Base-by-base conservation (phyloP, 2,113 vertebrate species). In the Scophthalmus maximus region DNA sequence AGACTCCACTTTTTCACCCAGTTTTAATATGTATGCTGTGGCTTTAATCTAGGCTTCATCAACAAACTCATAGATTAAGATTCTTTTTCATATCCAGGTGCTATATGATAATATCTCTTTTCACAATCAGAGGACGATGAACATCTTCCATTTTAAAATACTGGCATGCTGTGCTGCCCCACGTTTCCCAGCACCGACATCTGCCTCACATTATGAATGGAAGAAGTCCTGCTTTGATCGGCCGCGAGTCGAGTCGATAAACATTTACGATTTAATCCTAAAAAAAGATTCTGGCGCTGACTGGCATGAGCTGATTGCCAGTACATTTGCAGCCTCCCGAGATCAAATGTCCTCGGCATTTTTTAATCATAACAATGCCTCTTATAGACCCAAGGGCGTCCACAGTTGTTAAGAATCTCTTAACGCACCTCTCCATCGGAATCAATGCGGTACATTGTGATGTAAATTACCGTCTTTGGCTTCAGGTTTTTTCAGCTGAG, bases 381-480 rank as follows among this genome's bases (percentile, higher is more conserved):
- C 55, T 73, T 47, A 59, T 25, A 62, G 78, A 80, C 78, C 80
- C 30, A 47, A 68, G 82, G 84, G 60, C 55, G 32, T 86, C 69
- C 59, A 53, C 11, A 55, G 70, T 66, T 77, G 81, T 90, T 86
- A 76, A 85, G 74, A 71, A 84, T 85, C 82, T 83, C 78, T 85
- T 86, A 85, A 89, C 79, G 68, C 82, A 81, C 73, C 76, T 82
- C 85, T 71, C 72, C 61, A 76, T 87, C 79, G 75, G 78, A 88
- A 91, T 89, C 89, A 82, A 72, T 88, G 90, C 1, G 49, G 44
- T 61, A 81, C 86, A 84, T 89, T 90, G 83, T 86, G 80, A 88
- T 89, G 85, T 85, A 88, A 87, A 87, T 92, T 74, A 82, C 51
- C 65, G 4, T 74, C n/a, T 73, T 76, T 76, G 73, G 78, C 69